phyloP scores from a whole-genome alignment of 1,140 invertebrate genomes.

The Dryas iulia region DNA sequence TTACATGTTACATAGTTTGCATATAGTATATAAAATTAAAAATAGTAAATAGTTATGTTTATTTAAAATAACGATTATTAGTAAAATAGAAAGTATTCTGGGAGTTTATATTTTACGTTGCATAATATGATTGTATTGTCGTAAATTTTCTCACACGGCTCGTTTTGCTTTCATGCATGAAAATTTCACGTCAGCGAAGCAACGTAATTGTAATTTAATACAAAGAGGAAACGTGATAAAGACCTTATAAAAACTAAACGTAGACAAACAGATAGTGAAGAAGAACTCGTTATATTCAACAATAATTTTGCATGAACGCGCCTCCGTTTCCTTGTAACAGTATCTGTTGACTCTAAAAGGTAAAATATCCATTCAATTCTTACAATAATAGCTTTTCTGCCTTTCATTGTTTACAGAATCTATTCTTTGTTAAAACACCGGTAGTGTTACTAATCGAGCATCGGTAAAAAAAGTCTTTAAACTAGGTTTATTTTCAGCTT shows the following conservation, averaged over 20 bases:
- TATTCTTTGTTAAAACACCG: too few species aligned
- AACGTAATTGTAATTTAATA: not conserved
- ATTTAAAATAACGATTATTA: too few species aligned
- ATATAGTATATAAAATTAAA: too few species aligned
- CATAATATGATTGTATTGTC: not conserved
- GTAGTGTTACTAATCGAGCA: too few species aligned
- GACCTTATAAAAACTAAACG: not conserved
- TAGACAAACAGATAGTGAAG: not conserved
- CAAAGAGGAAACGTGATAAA: not conserved
- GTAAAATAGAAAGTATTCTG: not conserved
- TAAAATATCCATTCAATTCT: not conserved
- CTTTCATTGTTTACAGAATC: too few species aligned
- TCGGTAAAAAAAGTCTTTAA: too few species aligned
- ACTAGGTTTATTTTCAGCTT: too few species aligned
- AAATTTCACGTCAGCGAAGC: not conserved
- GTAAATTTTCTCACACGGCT: not conserved
- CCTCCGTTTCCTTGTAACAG: not conserved
- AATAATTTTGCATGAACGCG: slow-evolving; percentile 7
- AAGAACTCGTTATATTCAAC: not conserved
- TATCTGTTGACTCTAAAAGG: not conserved
- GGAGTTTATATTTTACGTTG: not conserved
- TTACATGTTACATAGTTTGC: too few species aligned
- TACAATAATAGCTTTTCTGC: not conserved
- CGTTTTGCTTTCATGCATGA: not conserved
- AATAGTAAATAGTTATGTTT: too few species aligned